phyloP scores from a whole-genome alignment of 2,113 vertebrate species.

The Ailurus styani region DNA sequence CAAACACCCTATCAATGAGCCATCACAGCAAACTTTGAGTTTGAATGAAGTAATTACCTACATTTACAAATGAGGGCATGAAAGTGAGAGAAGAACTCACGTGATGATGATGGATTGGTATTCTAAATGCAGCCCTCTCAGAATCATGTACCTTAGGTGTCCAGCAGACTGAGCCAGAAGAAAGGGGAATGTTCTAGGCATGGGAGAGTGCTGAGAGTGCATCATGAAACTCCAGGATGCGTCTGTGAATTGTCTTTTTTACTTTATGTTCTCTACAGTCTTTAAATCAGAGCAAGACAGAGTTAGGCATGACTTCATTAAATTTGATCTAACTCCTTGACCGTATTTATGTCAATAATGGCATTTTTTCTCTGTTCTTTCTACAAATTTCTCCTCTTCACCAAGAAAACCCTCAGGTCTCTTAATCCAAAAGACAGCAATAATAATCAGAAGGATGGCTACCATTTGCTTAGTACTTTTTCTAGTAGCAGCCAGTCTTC shows the following conservation, averaged over 20 bases:
- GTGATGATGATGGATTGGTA: background rate
- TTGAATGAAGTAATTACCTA: background rate
- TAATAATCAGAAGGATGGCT: background rate
- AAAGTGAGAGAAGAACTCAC: background rate
- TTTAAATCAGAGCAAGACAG: background rate
- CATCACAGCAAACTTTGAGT: background rate
- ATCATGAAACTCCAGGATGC: background rate
- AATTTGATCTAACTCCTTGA: conserved; percentile 12
- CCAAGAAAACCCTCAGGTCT: background rate
- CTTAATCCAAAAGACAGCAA: background rate
- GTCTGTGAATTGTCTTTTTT: background rate
- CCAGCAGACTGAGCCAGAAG: background rate
- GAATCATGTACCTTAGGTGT: background rate
- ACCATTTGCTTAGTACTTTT: conserved; percentile 10
- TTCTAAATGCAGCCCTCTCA: background rate
- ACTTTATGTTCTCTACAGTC: background rate
- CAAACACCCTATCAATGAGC: background rate
- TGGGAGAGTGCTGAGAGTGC: background rate
- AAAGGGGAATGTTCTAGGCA: background rate
- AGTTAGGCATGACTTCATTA: background rate
- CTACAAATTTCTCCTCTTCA: background rate
- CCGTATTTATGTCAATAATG: background rate
- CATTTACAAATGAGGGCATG: background rate
- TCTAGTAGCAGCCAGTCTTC: background rate
- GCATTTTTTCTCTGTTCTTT: background rate